Percentiles rank a stretch among this genome's conserved stretches.
These are phyloP conservation scores for Lutraria lutraria DNA, from an alignment of 2,888 invertebrate genomes.

Conservation along the genomic window DNA sequence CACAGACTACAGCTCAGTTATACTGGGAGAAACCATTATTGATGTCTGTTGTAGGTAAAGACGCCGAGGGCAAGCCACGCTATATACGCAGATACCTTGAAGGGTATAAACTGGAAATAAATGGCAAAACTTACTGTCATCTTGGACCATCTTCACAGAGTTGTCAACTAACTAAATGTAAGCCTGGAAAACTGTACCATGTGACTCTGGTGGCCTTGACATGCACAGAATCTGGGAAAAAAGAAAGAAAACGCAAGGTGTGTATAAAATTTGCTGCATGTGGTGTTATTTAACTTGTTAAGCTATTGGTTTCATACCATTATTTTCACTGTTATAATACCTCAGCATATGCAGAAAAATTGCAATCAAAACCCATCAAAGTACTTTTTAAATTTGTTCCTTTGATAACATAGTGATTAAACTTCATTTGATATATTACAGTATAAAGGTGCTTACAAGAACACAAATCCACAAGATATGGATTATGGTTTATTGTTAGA, in stretches of 20 bases:
- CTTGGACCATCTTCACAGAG: conserved; percentile 84
- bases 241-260: conserved; percentile 81
- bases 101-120: conserved; percentile 85
- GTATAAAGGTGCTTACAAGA: conserved; percentile 81
- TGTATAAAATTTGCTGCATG: not conserved
- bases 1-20: conserved; percentile 83
- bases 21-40: conserved; percentile 87
- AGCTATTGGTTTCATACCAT: too few species aligned
- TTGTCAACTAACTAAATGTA: conserved; percentile 86
- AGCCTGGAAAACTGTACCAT: conserved; percentile 85
- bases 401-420: not conserved
- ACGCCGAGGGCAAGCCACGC: conserved; percentile 80
- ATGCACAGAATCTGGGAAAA: conserved; percentile 84
- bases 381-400: too few species aligned
- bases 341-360: too few species aligned
- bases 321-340: too few species aligned
- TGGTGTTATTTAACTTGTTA: too few species aligned
- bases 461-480: conserved; percentile 75
- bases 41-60: conserved; percentile 83
- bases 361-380: too few species aligned
- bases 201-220: conserved; percentile 86
- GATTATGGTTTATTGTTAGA: conserved; percentile 79
- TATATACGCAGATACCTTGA: conserved; percentile 79
- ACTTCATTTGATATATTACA: conserved; percentile 51
- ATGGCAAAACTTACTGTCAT: conserved; percentile 85